These are phyloP conservation scores for Amaurobius ferox DNA, from an alignment of 2,888 invertebrate genomes.

Conservation along the genomic window DNA sequence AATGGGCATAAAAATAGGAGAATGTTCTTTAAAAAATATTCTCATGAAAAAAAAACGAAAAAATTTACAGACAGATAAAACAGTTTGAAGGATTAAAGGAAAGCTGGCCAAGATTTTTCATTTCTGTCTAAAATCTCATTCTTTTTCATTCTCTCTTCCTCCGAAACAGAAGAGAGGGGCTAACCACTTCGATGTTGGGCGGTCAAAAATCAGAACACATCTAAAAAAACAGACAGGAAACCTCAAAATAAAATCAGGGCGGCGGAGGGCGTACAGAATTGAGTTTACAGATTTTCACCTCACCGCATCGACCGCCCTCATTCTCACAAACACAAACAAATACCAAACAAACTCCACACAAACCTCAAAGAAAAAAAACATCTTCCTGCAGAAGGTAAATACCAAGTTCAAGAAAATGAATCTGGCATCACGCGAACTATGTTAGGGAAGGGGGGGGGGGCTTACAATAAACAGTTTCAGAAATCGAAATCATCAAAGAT, in stretches of 20 bases:
- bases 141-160: too few species aligned
- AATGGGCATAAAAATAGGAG: too few species aligned
- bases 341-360: slow-evolving; percentile 37
- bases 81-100: too few species aligned
- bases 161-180: background rate
- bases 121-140: too few species aligned
- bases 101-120: too few species aligned
- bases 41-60: too few species aligned
- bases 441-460: background rate
- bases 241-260: slow-evolving; percentile 4
- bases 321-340: slow-evolving; percentile 33
- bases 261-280: slow-evolving; percentile 30
- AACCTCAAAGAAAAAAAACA: slow-evolving; percentile 17
- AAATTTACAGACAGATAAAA: too few species aligned
- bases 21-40: too few species aligned
- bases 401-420: slow-evolving; percentile 60
- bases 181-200: background rate
- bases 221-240: background rate
- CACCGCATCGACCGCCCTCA: slow-evolving; percentile 58
- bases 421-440: slow-evolving; percentile 59
- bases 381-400: slow-evolving; percentile 24
- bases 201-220: background rate
- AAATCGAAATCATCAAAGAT: slow-evolving; percentile 72
- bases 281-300: slow-evolving; percentile 70
- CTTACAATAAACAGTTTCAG: slow-evolving; percentile 70